A percentile compares a stretch with the other conserved stretches of the same genome.
phyloP scores from a whole-genome alignment of 2,888 invertebrate species.

The Amphimallon solstitiale region DNA sequence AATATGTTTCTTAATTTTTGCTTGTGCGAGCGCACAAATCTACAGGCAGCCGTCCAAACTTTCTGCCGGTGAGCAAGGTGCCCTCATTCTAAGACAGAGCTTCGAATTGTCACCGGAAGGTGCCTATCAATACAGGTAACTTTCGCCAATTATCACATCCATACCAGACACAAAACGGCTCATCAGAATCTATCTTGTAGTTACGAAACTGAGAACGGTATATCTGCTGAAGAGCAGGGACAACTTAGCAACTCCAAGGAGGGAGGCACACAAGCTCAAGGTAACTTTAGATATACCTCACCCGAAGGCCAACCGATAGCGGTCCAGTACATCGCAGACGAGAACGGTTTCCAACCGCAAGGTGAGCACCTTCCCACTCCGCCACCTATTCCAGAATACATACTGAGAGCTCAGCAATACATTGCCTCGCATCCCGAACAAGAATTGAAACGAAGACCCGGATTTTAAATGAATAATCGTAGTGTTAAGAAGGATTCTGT shows the following conservation, averaged over 20 bases:
- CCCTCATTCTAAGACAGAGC: slow-evolving; percentile 2
- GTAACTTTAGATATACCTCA: slow-evolving; percentile 75
- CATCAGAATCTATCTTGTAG: neutral
- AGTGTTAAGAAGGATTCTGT: neutral
- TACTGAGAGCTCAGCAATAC: slow-evolving; percentile 55
- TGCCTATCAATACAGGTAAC: slow-evolving; percentile 9
- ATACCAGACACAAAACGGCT: too few species aligned
- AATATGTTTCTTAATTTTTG: neutral
- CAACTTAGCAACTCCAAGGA: slow-evolving; percentile 62
- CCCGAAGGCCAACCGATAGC: slow-evolving; percentile 70
- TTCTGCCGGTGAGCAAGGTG: neutral
- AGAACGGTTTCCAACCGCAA: slow-evolving; percentile 54
- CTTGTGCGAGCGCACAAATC: slow-evolving; percentile 2
- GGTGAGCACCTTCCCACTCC: slow-evolving; percentile 65
- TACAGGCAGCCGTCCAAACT: neutral
- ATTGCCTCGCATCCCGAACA: slow-evolving; percentile 39
- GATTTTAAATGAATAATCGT: neutral
- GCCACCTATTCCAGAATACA: slow-evolving; percentile 70
- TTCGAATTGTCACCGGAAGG: slow-evolving; percentile 11
- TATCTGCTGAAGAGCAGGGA: slow-evolving; percentile 65
- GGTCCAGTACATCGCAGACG: slow-evolving; percentile 53
- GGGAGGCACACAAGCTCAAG: slow-evolving; percentile 55
- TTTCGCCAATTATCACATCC: neutral
- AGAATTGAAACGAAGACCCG: neutral
- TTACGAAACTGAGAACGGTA: slow-evolving; percentile 35